Evolutionary conservation across 2,797 vertebrate species (phyloP).

Genomic region (Aeoliscus strigatus): DNA sequence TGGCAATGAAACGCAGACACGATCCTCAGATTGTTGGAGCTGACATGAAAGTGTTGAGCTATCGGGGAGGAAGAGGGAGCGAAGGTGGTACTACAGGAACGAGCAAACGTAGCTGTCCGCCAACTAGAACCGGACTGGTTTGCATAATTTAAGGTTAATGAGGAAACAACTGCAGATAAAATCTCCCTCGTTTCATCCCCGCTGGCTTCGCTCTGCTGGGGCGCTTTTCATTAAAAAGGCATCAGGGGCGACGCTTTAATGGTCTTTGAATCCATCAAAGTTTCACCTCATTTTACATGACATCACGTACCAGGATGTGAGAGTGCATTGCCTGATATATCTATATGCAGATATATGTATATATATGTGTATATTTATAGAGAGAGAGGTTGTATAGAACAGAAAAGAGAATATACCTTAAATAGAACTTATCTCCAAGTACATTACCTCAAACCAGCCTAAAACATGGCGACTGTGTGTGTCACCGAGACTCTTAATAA

Average conservation of each 20-base stretch:
- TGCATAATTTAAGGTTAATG: constrained; percentile 78
- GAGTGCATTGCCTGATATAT: constrained; percentile 8
- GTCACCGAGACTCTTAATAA: constrained; percentile 30
- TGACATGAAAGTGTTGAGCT: constrained; percentile 48
- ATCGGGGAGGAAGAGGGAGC: neutral
- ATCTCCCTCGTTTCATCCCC: constrained; percentile 44
- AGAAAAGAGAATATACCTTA: no score
- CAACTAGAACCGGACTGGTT: constrained; percentile 57
- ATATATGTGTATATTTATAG: no score
- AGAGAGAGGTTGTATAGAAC: no score
- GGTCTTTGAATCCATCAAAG: constrained; percentile 52
- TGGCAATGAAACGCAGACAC: constrained; percentile 49
- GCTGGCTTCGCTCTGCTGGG: constrained; percentile 27
- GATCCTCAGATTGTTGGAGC: constrained; percentile 55
- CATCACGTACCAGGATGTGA: constrained; percentile 18
- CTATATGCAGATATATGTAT: no score
- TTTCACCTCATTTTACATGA: constrained; percentile 41
- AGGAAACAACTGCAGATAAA: constrained; percentile 68
- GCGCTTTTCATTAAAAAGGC: constrained; percentile 59
- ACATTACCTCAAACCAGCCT: no score
- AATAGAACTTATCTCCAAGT: no score
- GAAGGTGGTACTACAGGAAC: neutral
- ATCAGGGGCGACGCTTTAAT: constrained; percentile 55
- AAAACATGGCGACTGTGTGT: neutral
- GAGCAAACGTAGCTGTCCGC: constrained; percentile 35